Base-by-base conservation (phyloP, 1,140 invertebrate genomes). In the Chelonus insularis region DNA sequence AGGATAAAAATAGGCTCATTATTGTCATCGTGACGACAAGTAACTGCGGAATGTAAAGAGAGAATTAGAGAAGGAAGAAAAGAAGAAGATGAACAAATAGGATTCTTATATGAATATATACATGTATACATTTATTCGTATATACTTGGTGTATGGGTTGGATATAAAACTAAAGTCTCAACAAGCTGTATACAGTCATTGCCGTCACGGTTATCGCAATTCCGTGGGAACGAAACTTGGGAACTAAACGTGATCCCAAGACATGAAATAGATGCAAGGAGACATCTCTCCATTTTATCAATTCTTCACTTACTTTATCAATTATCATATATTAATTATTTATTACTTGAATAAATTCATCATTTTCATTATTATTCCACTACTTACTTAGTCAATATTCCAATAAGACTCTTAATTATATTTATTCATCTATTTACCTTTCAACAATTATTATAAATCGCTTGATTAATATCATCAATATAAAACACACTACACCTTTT, bases 131-230 rank as follows among this genome's bases (percentile, higher is more conserved):
- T n/a, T 14, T 45, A 45, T 45, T 3, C 16, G 4, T 4, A 45
- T 45, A 45, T 45, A 45, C 18, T n/a, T n/a, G n/a, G n/a, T n/a
- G n/a, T n/a, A n/a, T 45, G 7, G 7, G 41, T 45, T 18, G 16
- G 4, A 41, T 43, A 43, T 18, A 43, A 16, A 4, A 16, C 18
- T 43, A 43, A 6, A 43, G 16, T 43, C 14, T 43, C 14, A 16
- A 16, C 18, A 18, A 14, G 16, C 12, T 18, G 16, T 36, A 45
- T 32, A 20, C 45, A 48, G 55, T 57, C 47, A 56, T 55, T 55
- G 52, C 56, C 63, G 63, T 65, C 63, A 65, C 59, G 63, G 63
- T 61, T 65, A 61, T 65, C 55, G 63, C 39, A 54, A 47, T 65
- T 65, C 59, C 57, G 59, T 65, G 63, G 63, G 63, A 65, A 65